Evolutionary conservation across 2,113 vertebrate genomes (phyloP), one percentile per base, ranked within the genome.

Genomic region (Thalassoma bifasciatum): DNA sequence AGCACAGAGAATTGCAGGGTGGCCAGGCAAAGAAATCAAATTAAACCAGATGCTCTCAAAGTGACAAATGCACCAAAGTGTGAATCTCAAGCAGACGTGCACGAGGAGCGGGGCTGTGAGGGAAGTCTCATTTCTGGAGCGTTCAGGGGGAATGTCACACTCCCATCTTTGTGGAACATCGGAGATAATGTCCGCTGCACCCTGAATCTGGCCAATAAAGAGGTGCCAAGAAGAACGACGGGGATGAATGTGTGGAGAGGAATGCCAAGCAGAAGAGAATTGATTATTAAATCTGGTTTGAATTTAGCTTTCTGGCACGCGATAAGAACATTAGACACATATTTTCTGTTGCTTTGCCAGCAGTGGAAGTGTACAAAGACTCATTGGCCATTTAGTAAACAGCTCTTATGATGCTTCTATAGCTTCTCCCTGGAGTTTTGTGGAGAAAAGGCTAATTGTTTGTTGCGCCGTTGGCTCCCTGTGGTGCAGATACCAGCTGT

Each of bases 11-110:
- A 90, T 87, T 80, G 88, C 79, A 78, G 87, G 79, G 82, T 88
- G 82, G 88, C 87, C 92, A 89, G 88, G 92, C 91, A 88, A 67
- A 86, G 86, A 93, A 93, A 93, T 92, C 92, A 92, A 92, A 94
- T 93, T 92, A 92, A 88, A 90, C 84, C 87, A 87, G 82, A 91
- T 75, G 83, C 90, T 84, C 90, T 89, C 85, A 89, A 87, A 83
- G 88, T 91, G 89, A 91, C 88, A 89, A 90, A 92, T 77, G 90
- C 91, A 89, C 82, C 84, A 91, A 91, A 93, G 89, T 92, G 92
- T 92, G 91, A 90, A 88, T 91, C 85, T 81, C 79, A 78, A 83
- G 80, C 80, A 80, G 87, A 85, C 68, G 52, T 64, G 81, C 72
- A 65, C 44, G 50, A 80, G 74, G 49, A n/a, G n/a, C n/a, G n/a